These are phyloP conservation scores for Anodontia alba DNA, from an alignment of 2,888 invertebrate genomes.

Conservation along the genomic window DNA sequence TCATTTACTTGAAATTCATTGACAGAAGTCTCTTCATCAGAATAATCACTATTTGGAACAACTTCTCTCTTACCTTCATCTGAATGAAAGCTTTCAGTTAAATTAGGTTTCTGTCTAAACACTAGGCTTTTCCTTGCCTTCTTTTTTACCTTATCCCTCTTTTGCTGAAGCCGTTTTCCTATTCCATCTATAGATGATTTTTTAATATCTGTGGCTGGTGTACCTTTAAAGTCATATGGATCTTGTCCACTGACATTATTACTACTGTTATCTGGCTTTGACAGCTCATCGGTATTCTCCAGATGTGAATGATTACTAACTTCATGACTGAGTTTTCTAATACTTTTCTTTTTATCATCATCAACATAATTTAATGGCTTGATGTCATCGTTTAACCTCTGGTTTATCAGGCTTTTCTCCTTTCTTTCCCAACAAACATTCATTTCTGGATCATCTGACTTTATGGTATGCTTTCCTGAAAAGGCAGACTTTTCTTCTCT, in stretches of 20 bases:
- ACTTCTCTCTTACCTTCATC: neutral
- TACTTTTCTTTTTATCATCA: too few species aligned
- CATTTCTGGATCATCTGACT: too few species aligned
- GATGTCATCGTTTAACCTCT: too few species aligned
- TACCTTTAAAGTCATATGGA: slow-evolving; percentile 25
- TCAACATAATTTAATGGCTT: too few species aligned
- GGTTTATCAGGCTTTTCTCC: too few species aligned
- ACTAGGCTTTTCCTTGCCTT: slow-evolving; percentile 49
- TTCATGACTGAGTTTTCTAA: neutral
- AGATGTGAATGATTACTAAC: neutral
- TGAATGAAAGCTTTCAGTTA: neutral
- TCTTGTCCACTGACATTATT: neutral
- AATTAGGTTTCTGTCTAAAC: neutral
- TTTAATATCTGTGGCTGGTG: slow-evolving; percentile 46
- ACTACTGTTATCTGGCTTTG: neutral
- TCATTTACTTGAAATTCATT: too few species aligned
- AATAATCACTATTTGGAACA: neutral
- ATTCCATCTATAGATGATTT: slow-evolving; percentile 4
- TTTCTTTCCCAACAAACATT: too few species aligned
- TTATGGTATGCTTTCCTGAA: too few species aligned
- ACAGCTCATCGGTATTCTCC: neutral
- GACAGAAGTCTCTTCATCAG: neutral
- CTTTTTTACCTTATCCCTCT: slow-evolving; percentile 31
- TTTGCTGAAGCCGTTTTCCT: slow-evolving; percentile 48
- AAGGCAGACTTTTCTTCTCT: neutral